Conservation (phyloP, 2,888 invertebrate species). For the Leptodirus hochenwartii region DNA sequence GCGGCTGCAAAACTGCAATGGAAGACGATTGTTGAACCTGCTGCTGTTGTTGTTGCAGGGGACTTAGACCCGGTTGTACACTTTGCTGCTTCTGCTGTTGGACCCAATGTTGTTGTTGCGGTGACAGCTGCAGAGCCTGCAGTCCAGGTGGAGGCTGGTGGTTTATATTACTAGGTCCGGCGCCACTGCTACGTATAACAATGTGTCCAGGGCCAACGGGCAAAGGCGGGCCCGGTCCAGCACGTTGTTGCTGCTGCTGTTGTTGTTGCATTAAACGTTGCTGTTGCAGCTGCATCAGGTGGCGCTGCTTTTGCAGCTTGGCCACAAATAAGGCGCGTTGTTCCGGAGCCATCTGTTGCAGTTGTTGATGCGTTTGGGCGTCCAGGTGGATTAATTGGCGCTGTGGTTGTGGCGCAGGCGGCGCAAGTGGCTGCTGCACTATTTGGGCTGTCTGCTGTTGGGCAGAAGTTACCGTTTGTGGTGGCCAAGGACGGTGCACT, state of each 20-base stretch:
- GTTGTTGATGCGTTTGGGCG: conserved; percentile 64
- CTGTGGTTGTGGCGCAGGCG: conserved; percentile 22
- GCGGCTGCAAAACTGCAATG: too few species aligned
- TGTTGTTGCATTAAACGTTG: conserved; percentile 26
- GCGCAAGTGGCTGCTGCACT: conserved; percentile 11
- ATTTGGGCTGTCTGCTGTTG: conserved; percentile 14
- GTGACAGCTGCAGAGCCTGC: conserved; percentile 10
- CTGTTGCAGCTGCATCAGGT: conserved; percentile 34
- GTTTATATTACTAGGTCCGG: too few species aligned
- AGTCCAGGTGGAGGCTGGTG: conserved; percentile 15
- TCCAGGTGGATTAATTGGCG: conserved; percentile 65
- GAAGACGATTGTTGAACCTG: conserved; percentile 8
- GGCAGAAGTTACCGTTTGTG: conserved; percentile 4
- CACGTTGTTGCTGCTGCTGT: conserved; percentile 25
- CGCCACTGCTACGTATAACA: too few species aligned
- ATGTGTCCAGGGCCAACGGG: too few species aligned
- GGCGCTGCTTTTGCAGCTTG: conserved; percentile 48
- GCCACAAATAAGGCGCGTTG: conserved; percentile 65
- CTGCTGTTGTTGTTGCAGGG: conserved; percentile 18
- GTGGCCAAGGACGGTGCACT: conserved; percentile 2
- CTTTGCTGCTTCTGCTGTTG: conserved; percentile 9
- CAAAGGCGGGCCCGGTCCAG: conserved; percentile 1
- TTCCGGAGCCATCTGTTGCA: conserved; percentile 64
- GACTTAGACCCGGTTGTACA: conserved; percentile 21
- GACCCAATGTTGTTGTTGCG: conserved; percentile 10